phyloP scores from a whole-genome alignment of 2,797 vertebrate genomes.

The Coluber constrictor region DNA sequence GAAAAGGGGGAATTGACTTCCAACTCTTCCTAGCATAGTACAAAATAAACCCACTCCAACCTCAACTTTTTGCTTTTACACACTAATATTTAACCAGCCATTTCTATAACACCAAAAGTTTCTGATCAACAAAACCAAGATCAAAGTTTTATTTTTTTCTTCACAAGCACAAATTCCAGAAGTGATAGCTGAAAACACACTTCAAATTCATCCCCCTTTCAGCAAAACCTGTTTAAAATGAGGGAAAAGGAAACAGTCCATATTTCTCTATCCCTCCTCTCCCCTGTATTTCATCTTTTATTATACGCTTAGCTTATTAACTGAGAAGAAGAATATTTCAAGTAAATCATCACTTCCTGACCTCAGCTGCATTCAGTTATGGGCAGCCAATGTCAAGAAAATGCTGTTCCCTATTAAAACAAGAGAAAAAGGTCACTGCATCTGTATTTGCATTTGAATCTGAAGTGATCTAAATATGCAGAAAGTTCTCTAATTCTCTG shows the following conservation, averaged over 20 bases:
- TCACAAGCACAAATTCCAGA: no score
- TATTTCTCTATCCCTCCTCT: neutral
- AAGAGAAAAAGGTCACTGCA: slow-evolving; percentile 19
- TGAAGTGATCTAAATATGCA: neutral
- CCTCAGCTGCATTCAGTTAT: neutral
- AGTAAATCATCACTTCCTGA: neutral
- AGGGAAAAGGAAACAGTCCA: neutral
- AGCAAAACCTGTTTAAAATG: slow-evolving; percentile 5
- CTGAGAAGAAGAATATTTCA: neutral
- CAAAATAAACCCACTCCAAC: no score
- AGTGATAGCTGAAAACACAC: neutral
- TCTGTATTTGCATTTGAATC: slow-evolving; percentile 24
- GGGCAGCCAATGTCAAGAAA: slow-evolving; percentile 12
- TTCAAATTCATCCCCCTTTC: neutral
- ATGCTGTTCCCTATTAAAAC: slow-evolving; percentile 19
- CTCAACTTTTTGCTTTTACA: no score
- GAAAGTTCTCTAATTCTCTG: neutral
- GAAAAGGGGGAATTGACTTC: no score
- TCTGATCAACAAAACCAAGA: no score
- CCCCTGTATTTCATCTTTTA: neutral
- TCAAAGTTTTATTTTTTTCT: no score
- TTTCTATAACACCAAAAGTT: no score
- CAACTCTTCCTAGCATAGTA: no score
- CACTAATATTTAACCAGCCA: no score
- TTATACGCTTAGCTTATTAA: neutral